These are phyloP conservation scores for Neoseiulus cucumeris DNA, from an alignment of 1,140 invertebrate genomes.

Conservation along the genomic window DNA sequence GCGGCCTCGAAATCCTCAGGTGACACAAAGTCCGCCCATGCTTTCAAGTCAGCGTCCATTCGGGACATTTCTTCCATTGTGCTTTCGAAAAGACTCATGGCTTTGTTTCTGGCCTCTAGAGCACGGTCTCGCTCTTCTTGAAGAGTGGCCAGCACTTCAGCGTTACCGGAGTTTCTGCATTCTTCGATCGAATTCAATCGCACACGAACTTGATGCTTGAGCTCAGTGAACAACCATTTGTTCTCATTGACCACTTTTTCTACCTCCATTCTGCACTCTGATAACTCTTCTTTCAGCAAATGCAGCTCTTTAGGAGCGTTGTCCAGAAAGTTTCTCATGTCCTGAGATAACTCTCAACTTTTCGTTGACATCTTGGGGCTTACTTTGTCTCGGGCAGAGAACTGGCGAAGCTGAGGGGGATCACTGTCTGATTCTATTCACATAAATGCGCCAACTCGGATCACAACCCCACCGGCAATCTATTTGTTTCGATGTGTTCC, in stretches of 20 bases:
- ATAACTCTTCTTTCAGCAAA: not conserved
- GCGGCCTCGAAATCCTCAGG: not conserved
- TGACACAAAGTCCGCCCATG: not conserved
- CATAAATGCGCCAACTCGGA: too few species aligned
- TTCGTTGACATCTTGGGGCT: not conserved
- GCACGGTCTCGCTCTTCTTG: not conserved
- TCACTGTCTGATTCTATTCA: too few species aligned
- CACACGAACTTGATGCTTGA: not conserved
- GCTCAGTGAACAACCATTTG: not conserved
- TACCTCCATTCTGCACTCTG: not conserved
- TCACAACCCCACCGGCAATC: too few species aligned
- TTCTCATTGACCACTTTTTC: conserved; percentile 7
- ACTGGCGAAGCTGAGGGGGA: too few species aligned
- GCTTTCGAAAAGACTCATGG: not conserved
- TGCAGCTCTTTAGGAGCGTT: not conserved
- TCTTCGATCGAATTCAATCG: not conserved
- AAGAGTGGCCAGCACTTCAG: not conserved
- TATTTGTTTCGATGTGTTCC: too few species aligned
- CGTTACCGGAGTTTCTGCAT: not conserved
- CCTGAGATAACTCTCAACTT: not conserved
- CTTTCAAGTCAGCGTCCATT: not conserved
- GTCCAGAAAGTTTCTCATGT: not conserved
- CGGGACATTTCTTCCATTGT: not conserved
- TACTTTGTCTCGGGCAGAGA: not conserved
- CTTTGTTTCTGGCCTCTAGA: not conserved